These are phyloP conservation scores for Helleia helle DNA, from an alignment of 2,888 invertebrate genomes.

Conservation along the genomic window DNA sequence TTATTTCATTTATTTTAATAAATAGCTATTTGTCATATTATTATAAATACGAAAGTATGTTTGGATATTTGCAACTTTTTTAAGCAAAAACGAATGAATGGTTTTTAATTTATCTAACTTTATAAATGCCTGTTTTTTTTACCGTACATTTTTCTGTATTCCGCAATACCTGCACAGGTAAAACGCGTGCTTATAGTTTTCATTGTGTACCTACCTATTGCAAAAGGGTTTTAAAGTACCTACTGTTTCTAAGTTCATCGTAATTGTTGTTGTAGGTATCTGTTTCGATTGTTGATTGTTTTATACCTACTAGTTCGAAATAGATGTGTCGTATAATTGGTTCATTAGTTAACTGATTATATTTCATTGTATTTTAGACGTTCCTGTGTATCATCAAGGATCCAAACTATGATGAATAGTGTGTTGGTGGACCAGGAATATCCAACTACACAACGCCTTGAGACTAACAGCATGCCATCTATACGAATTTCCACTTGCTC, in stretches of 20 bases:
- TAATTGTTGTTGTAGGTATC: not conserved
- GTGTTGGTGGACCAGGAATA: not conserved
- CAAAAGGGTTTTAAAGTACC: not conserved
- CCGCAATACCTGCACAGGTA: not conserved
- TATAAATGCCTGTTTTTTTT: not conserved
- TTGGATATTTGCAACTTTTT: not conserved
- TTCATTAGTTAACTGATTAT: not conserved
- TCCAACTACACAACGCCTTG: not conserved
- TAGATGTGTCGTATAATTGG: not conserved
- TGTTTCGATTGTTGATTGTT: not conserved
- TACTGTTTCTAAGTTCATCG: not conserved
- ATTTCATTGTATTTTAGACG: slow-evolving; percentile 1
- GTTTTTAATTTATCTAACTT: no score
- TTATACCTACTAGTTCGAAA: not conserved
- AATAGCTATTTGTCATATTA: not conserved
- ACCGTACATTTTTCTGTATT: not conserved
- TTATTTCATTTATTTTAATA: not conserved
- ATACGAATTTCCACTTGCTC: not conserved
- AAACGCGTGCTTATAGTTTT: not conserved
- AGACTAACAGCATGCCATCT: not conserved
- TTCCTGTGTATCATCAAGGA: slow-evolving; percentile 1
- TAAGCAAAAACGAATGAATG: not conserved
- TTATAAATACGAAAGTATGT: not conserved
- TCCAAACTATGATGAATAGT: not conserved
- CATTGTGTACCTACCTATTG: not conserved